Evolutionary conservation across 2,888 invertebrate species (phyloP).

Genomic region (Habrosyne pyritoides): DNA sequence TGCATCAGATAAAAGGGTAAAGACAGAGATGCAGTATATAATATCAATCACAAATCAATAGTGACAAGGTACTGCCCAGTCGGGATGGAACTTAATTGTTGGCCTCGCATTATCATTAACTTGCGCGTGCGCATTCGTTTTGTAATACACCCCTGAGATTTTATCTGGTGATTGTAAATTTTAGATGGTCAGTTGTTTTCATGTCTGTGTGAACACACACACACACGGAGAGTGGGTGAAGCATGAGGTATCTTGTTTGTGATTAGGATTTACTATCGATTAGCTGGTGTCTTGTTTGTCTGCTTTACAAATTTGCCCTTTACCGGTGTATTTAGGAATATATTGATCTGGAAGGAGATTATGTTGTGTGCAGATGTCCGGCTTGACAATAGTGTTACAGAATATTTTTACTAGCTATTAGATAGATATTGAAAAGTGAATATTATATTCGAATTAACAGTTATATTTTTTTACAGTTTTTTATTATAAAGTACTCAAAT

Average conservation of each 20-base stretch:
- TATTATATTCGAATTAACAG: too few species aligned
- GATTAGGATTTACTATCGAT: background rate
- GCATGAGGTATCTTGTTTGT: background rate
- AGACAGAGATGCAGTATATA: constrained; percentile 45
- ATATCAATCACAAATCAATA: constrained; percentile 80
- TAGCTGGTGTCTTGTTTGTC: background rate
- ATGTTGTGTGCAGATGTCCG: too few species aligned
- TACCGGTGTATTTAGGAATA: background rate
- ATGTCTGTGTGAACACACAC: constrained; percentile 9
- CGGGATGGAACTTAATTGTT: constrained; percentile 69
- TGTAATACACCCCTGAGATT: constrained; percentile 33
- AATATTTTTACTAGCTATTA: too few species aligned
- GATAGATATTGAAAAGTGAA: too few species aligned
- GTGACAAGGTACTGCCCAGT: constrained; percentile 68
- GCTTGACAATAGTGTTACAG: too few species aligned
- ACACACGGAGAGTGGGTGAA: background rate
- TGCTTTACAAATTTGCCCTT: background rate
- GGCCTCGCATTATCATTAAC: constrained; percentile 66
- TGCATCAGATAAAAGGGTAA: background rate
- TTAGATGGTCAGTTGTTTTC: constrained; percentile 43
- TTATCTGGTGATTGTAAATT: constrained; percentile 55
- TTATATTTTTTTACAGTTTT: too few species aligned
- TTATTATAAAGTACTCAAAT: too few species aligned
- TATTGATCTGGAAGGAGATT: too few species aligned
- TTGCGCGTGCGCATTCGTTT: constrained; percentile 48